Conservation (phyloP, 2,113 vertebrate genomes). For the Sylvia atricapilla region DNA sequence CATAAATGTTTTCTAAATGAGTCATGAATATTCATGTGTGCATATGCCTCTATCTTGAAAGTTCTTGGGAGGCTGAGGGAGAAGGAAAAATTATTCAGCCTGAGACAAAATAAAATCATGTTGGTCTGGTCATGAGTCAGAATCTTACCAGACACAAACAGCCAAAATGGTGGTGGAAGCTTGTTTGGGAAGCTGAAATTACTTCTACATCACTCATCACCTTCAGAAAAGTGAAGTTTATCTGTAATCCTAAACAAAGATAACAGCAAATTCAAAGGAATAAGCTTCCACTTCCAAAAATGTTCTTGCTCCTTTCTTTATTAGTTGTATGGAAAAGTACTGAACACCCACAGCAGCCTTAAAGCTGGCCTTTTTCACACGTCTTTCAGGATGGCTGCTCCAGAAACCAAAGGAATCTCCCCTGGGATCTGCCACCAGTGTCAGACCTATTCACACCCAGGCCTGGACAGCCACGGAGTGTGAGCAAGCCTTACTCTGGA, state of each 20-base stretch:
- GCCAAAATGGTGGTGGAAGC: not conserved
- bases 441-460: not conserved
- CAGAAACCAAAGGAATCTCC: not conserved
- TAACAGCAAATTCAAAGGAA: not conserved
- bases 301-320: not conserved
- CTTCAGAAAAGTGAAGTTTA: not conserved
- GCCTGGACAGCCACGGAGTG: fast-evolving
- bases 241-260: not conserved
- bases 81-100: not conserved
- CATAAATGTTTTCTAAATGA: constrained; percentile 46
- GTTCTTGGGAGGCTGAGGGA: not conserved
- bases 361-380: not conserved
- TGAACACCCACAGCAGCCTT: not conserved
- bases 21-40: constrained; percentile 41
- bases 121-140: not conserved
- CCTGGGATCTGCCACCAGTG: fast-evolving
- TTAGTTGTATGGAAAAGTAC: not conserved
- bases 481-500: not conserved
- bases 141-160: not conserved
- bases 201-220: not conserved
- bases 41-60: not conserved
- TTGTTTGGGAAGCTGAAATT: not conserved
- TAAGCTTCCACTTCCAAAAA: not conserved
- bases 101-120: not conserved
- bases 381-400: not conserved